phyloP scores from a whole-genome alignment of 2,888 invertebrate species.

The Ischnus inquisitorius region DNA sequence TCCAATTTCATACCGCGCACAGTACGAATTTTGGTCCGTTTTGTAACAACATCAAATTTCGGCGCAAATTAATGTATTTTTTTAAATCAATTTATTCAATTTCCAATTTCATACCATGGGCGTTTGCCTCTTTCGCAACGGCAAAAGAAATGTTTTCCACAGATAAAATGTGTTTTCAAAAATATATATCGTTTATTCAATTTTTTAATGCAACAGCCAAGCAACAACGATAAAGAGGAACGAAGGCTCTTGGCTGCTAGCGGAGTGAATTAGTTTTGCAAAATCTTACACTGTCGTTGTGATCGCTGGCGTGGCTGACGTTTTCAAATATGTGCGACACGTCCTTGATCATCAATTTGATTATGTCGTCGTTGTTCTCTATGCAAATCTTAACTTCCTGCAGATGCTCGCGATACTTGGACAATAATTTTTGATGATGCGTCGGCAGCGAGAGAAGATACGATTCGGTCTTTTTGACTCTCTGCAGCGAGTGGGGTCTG shows the following conservation, averaged over 20 bases:
- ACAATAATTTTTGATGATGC: constrained; percentile 91
- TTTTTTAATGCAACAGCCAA: background rate
- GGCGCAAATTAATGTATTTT: background rate
- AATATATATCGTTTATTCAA: too few species aligned
- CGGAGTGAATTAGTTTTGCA: constrained; percentile 58
- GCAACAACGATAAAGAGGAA: background rate
- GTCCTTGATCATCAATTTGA: constrained; percentile 91
- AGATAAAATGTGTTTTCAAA: too few species aligned
- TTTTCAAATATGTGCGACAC: constrained; percentile 95
- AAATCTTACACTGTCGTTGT: constrained; percentile 82
- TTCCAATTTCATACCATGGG: too few species aligned
- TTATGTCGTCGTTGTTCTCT: constrained; percentile 90
- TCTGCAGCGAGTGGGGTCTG: constrained; percentile 91
- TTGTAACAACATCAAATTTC: background rate
- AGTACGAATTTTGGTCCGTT: too few species aligned
- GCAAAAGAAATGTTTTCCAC: too few species aligned
- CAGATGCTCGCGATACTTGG: constrained; percentile 92
- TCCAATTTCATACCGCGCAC: too few species aligned
- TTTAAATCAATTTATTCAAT: background rate
- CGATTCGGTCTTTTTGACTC: constrained; percentile 92
- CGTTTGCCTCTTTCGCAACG: too few species aligned
- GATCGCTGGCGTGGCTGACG: constrained; percentile 85
- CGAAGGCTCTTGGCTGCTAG: background rate
- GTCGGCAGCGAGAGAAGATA: constrained; percentile 91
- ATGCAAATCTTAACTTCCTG: constrained; percentile 92